A percentile compares a stretch with the other conserved stretches of the same genome.
phyloP scores from a whole-genome alignment of 2,113 vertebrate species.

The Baryphthengus martii region DNA sequence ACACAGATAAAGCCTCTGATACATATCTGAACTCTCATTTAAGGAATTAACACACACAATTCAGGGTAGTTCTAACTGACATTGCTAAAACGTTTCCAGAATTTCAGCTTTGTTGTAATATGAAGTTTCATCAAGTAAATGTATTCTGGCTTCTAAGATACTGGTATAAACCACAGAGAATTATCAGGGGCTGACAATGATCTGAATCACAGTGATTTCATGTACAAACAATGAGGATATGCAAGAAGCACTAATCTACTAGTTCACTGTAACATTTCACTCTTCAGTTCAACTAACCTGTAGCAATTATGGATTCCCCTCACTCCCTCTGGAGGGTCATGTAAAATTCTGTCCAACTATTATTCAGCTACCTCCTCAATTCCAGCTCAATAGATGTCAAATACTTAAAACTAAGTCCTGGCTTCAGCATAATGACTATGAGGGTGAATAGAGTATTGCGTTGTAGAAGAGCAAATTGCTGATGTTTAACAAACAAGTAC shows the following conservation, averaged over 20 bases:
- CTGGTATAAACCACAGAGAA: background rate
- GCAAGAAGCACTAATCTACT: background rate
- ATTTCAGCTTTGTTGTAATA: background rate
- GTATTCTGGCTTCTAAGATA: background rate
- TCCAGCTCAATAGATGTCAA: background rate
- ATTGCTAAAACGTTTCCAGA: background rate
- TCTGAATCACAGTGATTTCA: background rate
- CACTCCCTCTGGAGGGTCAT: background rate
- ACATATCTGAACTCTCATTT: background rate
- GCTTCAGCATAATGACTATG: background rate
- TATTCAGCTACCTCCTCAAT: background rate
- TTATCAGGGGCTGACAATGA: background rate
- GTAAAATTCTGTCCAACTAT: background rate
- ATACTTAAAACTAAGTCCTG: background rate
- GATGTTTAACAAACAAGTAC: background rate
- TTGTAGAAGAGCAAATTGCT: background rate
- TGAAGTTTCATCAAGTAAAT: background rate
- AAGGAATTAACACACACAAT: background rate
- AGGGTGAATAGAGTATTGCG: background rate
- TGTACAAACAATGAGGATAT: background rate
- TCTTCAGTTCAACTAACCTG: background rate
- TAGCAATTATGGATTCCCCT: background rate
- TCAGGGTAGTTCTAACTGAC: background rate
- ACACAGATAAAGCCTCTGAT: background rate
- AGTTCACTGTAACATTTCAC: background rate